A percentile compares a stretch with the other conserved stretches of the same genome.
phyloP scores from a whole-genome alignment of 2,797 vertebrate species.

The Petrocephalus sullivani region DNA sequence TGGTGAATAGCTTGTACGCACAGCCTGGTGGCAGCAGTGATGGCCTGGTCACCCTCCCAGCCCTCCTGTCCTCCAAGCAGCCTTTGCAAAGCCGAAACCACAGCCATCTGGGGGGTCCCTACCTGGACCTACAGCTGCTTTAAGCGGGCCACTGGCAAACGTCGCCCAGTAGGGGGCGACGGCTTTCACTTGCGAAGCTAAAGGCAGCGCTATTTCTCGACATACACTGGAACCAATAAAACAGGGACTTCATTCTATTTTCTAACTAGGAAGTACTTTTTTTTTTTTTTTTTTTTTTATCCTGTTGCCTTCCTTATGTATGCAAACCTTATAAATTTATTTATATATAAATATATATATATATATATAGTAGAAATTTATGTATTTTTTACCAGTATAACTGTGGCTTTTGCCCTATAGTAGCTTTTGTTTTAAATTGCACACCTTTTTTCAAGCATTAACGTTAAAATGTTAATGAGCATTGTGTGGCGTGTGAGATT shows the following conservation, averaged over 20 bases:
- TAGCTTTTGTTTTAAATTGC: constrained; percentile 63
- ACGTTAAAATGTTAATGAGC: constrained; percentile 35
- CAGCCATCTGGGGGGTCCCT: constrained; percentile 40
- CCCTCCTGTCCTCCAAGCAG: constrained; percentile 59
- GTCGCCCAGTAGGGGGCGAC: not conserved
- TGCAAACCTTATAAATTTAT: constrained; percentile 29
- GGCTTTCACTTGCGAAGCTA: not conserved
- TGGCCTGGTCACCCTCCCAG: constrained; percentile 54
- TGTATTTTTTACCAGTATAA: constrained; percentile 66
- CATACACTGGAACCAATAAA: constrained; percentile 40
- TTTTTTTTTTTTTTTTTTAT: not conserved
- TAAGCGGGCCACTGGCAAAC: constrained; percentile 28
- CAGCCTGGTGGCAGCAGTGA: constrained; percentile 55
- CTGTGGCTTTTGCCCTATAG: constrained; percentile 56
- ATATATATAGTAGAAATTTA: constrained; percentile 46
- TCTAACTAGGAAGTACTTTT: not conserved
- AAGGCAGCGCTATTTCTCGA: not conserved
- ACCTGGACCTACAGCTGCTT: constrained; percentile 46
- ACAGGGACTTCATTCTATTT: constrained; percentile 23
- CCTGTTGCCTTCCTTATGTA: constrained; percentile 38
- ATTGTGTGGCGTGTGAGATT: not conserved
- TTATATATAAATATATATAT: constrained; percentile 15
- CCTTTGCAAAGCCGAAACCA: constrained; percentile 39
- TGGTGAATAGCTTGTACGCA: constrained; percentile 57
- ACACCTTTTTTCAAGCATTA: constrained; percentile 60